These are phyloP conservation scores for Ethmia dodecea DNA, from an alignment of 2,888 invertebrate genomes.

Conservation along the genomic window DNA sequence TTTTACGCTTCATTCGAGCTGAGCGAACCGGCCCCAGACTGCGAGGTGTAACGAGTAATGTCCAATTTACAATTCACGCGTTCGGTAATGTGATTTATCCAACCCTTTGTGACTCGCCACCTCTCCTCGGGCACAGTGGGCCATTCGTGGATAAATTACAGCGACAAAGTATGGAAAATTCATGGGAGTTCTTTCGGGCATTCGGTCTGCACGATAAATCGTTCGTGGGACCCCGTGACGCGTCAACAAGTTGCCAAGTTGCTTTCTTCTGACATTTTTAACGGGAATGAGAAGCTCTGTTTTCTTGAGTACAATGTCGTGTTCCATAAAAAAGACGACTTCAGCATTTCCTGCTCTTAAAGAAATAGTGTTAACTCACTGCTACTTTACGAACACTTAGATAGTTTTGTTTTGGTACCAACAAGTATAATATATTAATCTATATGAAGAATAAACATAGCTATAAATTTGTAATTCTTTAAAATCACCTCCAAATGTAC, in stretches of 20 bases:
- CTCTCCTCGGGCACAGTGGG: slow-evolving; percentile 33
- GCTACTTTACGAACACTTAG: no score
- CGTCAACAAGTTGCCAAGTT: slow-evolving; percentile 9
- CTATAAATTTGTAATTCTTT: no score
- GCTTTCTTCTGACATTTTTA: not conserved
- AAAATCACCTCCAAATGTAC: no score
- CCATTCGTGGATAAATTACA: slow-evolving; percentile 53
- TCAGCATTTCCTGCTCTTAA: no score
- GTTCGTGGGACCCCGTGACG: slow-evolving; percentile 21
- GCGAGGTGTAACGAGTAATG: slow-evolving; percentile 54
- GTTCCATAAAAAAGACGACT: no score
- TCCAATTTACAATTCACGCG: slow-evolving; percentile 76
- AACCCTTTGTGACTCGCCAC: slow-evolving; percentile 70
- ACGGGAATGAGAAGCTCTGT: no score
- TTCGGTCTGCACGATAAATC: slow-evolving; percentile 22
- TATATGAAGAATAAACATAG: no score
- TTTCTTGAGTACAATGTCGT: no score
- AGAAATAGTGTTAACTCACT: no score
- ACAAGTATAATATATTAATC: no score
- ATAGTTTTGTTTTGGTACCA: no score
- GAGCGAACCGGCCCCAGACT: not conserved
- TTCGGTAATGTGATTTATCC: slow-evolving; percentile 71
- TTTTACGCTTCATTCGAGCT: not conserved
- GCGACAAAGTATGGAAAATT: slow-evolving; percentile 50
- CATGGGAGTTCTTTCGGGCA: slow-evolving; percentile 32